A percentile compares a stretch with the other conserved stretches of the same genome.
Evolutionary conservation across 2,888 invertebrate species (phyloP).

Genomic region (Cosmorhoe ocellata): DNA sequence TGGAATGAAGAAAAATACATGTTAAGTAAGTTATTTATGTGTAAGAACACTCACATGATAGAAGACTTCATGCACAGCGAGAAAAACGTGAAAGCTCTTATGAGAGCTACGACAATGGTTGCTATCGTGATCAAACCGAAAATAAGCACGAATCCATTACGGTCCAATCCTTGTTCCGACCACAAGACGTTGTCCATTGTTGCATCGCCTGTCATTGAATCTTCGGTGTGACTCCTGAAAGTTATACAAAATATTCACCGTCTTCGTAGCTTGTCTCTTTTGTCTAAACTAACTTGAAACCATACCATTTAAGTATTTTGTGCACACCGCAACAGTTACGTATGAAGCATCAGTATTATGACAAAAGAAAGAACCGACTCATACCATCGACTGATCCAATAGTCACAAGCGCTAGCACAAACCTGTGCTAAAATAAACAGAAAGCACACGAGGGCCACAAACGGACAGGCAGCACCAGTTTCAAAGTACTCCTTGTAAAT

Average conservation of each 20-base stretch:
- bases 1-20: too few relatives aligned
- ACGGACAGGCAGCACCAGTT: slow-evolving; percentile 56
- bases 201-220: slow-evolving; percentile 65
- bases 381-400: slow-evolving; percentile 73
- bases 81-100: slow-evolving; percentile 85
- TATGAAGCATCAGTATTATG: too few relatives aligned
- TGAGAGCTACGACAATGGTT: slow-evolving; percentile 82
- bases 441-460: slow-evolving; percentile 51
- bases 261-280: too few relatives aligned
- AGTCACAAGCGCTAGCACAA: slow-evolving; percentile 71
- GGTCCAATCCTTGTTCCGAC: slow-evolving; percentile 57
- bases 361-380: not conserved
- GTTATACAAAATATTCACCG: too few relatives aligned
- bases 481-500: slow-evolving; percentile 70
- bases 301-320: too few relatives aligned
- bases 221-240: slow-evolving; percentile 69
- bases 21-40: not conserved
- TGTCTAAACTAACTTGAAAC: too few relatives aligned
- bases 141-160: slow-evolving; percentile 68
- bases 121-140: slow-evolving; percentile 82
- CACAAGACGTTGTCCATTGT: slow-evolving; percentile 65
- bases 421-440: slow-evolving; percentile 83
- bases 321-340: too few relatives aligned
- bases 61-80: slow-evolving; percentile 86
- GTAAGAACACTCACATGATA: slow-evolving; percentile 64